Evolutionary conservation across 2,888 invertebrate genomes (phyloP).

Genomic region (Campoplex nolae): DNA sequence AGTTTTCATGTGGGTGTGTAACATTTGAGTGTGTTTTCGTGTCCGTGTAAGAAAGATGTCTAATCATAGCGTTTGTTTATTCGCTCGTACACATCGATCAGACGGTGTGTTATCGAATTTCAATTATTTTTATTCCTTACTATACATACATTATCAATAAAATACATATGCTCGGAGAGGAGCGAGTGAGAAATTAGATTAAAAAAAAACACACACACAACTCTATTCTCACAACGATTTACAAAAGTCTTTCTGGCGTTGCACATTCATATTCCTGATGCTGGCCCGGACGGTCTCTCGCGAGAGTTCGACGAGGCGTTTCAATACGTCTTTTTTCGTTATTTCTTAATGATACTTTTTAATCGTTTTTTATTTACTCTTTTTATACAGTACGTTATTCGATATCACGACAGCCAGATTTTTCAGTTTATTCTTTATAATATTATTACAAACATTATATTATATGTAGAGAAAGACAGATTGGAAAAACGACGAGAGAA

Average conservation of each 20-base stretch:
- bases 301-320: slow-evolving; percentile 49
- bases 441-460: slow-evolving; percentile 27
- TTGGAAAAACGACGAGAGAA: slow-evolving; percentile 52
- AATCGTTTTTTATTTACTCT: neutral
- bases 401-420: slow-evolving; percentile 65
- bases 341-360: neutral
- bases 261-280: slow-evolving; percentile 41
- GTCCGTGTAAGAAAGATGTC: slow-evolving; percentile 14
- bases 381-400: slow-evolving; percentile 39
- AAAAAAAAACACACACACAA: neutral
- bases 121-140: slow-evolving; percentile 3
- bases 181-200: slow-evolving; percentile 35
- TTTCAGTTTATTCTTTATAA: slow-evolving; percentile 34
- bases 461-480: slow-evolving; percentile 59
- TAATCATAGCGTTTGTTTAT: slow-evolving; percentile 19
- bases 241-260: slow-evolving; percentile 54
- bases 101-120: slow-evolving; percentile 12
- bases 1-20: slow-evolving; percentile 3
- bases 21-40: slow-evolving; percentile 19
- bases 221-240: slow-evolving; percentile 23
- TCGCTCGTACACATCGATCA: neutral
- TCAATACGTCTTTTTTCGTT: slow-evolving; percentile 25
- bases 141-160: slow-evolving; percentile 2
- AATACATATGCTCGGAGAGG: slow-evolving; percentile 30
- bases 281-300: slow-evolving; percentile 63